A percentile compares a stretch with the other conserved stretches of the same genome.
Evolutionary conservation across 2,797 vertebrate genomes (phyloP).

Genomic region (Luscinia megarhynchos): DNA sequence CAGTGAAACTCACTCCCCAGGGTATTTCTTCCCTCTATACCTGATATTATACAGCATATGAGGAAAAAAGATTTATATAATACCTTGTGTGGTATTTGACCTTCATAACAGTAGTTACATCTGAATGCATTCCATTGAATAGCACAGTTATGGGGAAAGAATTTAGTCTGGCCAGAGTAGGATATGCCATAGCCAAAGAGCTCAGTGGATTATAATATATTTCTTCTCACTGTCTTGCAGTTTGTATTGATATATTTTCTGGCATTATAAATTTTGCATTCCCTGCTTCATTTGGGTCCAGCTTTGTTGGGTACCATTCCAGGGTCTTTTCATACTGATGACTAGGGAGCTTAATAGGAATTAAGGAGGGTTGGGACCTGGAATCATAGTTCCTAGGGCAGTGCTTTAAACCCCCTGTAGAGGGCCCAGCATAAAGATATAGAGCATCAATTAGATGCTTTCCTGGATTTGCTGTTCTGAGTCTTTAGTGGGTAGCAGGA

Average conservation of each 20-base stretch:
- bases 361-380: neutral
- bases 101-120: neutral
- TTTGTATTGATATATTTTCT: neutral
- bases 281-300: neutral
- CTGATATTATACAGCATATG: neutral
- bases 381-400: neutral
- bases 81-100: neutral
- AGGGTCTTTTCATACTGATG: neutral
- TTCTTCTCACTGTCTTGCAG: neutral
- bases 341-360: neutral
- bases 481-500: neutral
- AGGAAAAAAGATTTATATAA: neutral
- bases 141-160: constrained; percentile 14
- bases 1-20: neutral
- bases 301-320: neutral
- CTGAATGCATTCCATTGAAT: neutral
- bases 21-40: neutral
- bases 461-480: neutral
- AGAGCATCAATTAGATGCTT: neutral
- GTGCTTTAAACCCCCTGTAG: neutral
- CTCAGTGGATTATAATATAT: neutral
- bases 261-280: neutral
- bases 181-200: neutral
- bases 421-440: neutral
- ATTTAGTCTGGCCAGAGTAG: neutral